phyloP scores from a whole-genome alignment of 2,113 vertebrate species.

The Pygoscelis adeliae region DNA sequence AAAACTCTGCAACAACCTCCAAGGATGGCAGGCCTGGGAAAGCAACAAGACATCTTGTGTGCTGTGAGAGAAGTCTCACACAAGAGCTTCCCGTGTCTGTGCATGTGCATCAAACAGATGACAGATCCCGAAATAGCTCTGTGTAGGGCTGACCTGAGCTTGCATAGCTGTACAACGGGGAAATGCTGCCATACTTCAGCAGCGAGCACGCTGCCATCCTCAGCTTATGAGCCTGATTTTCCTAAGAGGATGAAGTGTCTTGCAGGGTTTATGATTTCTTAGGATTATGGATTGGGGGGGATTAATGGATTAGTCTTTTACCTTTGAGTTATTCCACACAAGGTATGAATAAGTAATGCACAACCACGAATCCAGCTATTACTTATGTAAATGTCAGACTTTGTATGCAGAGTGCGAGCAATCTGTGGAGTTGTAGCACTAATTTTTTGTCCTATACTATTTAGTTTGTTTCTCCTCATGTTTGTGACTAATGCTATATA shows the following conservation, averaged over 20 bases:
- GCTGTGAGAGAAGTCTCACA: not conserved
- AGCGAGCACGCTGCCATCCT: not conserved
- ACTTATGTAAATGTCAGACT: slow-evolving; percentile 32
- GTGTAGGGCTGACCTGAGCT: not conserved
- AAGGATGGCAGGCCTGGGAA: not conserved
- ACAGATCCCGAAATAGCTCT: not conserved
- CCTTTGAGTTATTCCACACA: not conserved
- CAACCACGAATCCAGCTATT: not conserved
- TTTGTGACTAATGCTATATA: not conserved
- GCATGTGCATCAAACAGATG: not conserved
- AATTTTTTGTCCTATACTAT: not conserved
- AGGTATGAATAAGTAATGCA: slow-evolving; percentile 34
- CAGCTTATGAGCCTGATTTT: not conserved
- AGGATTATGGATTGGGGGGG: not conserved
- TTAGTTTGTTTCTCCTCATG: not conserved
- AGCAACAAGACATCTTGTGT: accelerated
- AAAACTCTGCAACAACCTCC: not conserved
- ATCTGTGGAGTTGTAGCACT: not conserved
- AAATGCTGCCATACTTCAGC: not conserved
- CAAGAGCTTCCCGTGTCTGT: accelerated
- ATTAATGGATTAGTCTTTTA: slow-evolving; percentile 26
- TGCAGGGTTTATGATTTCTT: not conserved
- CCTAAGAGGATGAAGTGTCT: slow-evolving; percentile 12
- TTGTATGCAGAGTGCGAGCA: not conserved
- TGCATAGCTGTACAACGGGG: accelerated